Conservation (phyloP, 2,888 invertebrate species). For the Mythimna ferrago region DNA sequence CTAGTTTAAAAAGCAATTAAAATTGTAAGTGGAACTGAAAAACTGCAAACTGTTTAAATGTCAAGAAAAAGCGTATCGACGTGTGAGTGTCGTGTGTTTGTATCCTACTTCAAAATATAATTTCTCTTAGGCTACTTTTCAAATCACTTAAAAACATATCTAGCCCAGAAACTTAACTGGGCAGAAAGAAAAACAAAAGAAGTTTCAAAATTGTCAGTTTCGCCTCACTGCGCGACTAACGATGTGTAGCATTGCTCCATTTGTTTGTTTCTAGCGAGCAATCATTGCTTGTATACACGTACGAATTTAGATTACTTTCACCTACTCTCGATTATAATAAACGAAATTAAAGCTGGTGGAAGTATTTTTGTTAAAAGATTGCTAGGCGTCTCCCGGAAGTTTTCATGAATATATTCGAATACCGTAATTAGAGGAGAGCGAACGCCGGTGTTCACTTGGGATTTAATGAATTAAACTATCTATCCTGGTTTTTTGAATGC, state of each 20-base stretch:
- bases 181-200: slow-evolving; percentile 31
- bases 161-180: slow-evolving; percentile 28
- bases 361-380: neutral
- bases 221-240: slow-evolving; percentile 50
- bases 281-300: slow-evolving; percentile 40
- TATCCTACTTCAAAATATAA: neutral
- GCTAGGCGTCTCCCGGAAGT: neutral
- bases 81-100: neutral
- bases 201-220: slow-evolving; percentile 40
- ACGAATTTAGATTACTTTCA: slow-evolving; percentile 66
- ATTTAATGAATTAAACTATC: no score
- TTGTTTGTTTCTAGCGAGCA: slow-evolving; percentile 30
- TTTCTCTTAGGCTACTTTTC: neutral
- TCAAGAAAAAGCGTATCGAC: neutral
- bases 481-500: no score
- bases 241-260: slow-evolving; percentile 50
- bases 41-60: neutral
- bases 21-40: slow-evolving; percentile 4
- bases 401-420: no score
- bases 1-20: neutral
- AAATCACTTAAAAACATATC: slow-evolving; percentile 6
- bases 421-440: no score
- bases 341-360: slow-evolving; percentile 4
- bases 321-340: slow-evolving; percentile 48
- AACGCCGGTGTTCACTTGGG: no score